Conservation (phyloP, 2,888 invertebrate genomes). For the Galeopsomyia nigrocyanea region DNA sequence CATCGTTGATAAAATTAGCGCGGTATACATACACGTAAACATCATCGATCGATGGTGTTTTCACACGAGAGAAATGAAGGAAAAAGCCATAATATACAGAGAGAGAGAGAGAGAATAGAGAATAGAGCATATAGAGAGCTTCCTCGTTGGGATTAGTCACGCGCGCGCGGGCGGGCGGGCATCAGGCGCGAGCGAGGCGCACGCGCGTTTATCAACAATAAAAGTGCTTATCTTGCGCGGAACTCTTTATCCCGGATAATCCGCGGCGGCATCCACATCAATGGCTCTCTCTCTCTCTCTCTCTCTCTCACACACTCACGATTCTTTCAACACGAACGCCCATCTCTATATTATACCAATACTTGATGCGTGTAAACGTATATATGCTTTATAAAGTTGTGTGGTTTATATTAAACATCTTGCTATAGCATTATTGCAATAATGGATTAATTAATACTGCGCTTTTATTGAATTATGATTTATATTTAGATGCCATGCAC, state of each 20-base stretch:
- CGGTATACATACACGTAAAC: too few species aligned
- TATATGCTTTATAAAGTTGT: too few species aligned
- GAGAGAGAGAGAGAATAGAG: neutral
- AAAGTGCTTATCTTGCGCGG: conserved; percentile 59
- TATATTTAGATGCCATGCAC: too few species aligned
- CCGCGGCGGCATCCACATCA: conserved; percentile 38
- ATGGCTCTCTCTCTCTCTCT: conserved; percentile 17
- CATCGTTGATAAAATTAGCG: too few species aligned
- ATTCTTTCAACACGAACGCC: conserved; percentile 16
- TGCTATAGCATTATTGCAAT: too few species aligned
- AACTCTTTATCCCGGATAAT: conserved; percentile 55
- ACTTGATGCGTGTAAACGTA: too few species aligned
- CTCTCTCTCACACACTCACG: conserved; percentile 5
- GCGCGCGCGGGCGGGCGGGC: conserved; percentile 43
- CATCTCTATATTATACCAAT: too few species aligned
- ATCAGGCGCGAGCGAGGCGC: conserved; percentile 33
- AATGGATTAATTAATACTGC: too few species aligned
- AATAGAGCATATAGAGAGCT: too few species aligned
- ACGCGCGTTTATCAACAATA: conserved; percentile 56
- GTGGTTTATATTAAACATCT: too few species aligned
- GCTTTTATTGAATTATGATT: too few species aligned
- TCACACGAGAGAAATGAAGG: neutral
- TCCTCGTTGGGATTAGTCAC: conserved; percentile 54
- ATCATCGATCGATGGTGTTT: neutral
- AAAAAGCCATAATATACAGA: neutral